Percentiles rank a stretch among this genome's conserved stretches.
Evolutionary conservation across 1,140 invertebrate species (phyloP).

Genomic region (Philaenus spumarius): DNA sequence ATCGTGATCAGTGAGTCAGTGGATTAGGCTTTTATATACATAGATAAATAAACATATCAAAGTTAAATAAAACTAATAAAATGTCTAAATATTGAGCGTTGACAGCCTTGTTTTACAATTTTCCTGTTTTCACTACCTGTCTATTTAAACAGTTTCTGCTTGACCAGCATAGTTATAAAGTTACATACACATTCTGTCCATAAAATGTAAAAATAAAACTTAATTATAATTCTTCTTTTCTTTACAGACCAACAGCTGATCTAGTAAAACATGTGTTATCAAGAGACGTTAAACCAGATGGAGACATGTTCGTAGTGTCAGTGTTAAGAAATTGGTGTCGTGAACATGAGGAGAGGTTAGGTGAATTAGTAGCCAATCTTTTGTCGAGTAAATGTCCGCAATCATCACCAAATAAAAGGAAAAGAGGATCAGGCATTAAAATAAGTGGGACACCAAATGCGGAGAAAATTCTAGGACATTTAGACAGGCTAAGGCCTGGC

Average conservation of each 20-base stretch:
- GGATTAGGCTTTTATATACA: no score
- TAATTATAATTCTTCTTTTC: constrained; percentile 16
- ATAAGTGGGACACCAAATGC: constrained; percentile 51
- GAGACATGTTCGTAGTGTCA: constrained; percentile 79
- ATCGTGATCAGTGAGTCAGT: no score
- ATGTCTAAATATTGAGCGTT: no score
- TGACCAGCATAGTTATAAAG: no score
- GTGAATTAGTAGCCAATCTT: constrained; percentile 70
- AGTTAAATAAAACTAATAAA: no score
- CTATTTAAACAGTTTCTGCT: no score
- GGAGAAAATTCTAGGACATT: constrained; percentile 81
- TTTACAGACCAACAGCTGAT: constrained; percentile 69
- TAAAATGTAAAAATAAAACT: no score
- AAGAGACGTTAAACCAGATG: constrained; percentile 58
- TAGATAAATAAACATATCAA: no score
- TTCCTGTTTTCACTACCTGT: no score
- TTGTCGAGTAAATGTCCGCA: constrained; percentile 68
- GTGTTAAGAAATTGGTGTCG: constrained; percentile 89
- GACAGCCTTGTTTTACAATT: no score
- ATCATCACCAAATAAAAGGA: constrained; percentile 81
- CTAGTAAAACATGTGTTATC: constrained; percentile 76
- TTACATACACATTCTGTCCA: no score
- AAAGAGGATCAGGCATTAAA: constrained; percentile 49
- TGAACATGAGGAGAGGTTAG: constrained; percentile 82
- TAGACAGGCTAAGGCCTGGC: constrained; percentile 82